Conservation (phyloP, 1,140 invertebrate species). For the Hesperophylax magnus region DNA sequence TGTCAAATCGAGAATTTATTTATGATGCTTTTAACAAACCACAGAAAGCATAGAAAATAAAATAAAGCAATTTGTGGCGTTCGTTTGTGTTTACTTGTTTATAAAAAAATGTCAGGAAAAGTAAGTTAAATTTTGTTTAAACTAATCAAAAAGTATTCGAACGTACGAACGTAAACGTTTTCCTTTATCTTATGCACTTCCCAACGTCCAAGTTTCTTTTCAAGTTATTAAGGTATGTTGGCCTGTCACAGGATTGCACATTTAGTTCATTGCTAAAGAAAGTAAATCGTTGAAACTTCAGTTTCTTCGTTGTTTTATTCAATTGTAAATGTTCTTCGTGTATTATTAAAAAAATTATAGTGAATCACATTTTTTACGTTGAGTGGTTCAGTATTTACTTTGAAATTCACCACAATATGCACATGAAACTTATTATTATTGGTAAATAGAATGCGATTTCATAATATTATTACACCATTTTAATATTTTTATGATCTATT, state of each 20-base stretch:
- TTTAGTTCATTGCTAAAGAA: neutral
- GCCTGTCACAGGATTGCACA: neutral
- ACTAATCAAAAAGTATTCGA: too few species aligned
- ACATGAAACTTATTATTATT: too few species aligned
- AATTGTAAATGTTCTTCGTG: neutral
- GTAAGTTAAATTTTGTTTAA: neutral
- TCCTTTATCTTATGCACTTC: too few species aligned
- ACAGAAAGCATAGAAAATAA: neutral
- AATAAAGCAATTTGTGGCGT: conserved; percentile 16
- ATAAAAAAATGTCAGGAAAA: conserved; percentile 14
- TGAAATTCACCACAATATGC: too few species aligned
- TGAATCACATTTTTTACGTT: too few species aligned
- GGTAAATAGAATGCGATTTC: too few species aligned
- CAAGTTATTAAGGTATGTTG: neutral
- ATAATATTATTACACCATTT: too few species aligned
- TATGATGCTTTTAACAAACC: neutral
- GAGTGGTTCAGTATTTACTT: too few species aligned
- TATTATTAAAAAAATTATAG: neutral
- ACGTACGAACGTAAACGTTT: too few species aligned
- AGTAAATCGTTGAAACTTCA: too few species aligned
- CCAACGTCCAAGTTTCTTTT: neutral
- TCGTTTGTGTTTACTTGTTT: conserved; percentile 30
- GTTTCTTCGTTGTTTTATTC: neutral
- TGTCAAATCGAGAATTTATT: neutral
- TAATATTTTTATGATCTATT: too few species aligned